Evolutionary conservation across 1,140 invertebrate species (phyloP).

Genomic region (Polyergus mexicanus): DNA sequence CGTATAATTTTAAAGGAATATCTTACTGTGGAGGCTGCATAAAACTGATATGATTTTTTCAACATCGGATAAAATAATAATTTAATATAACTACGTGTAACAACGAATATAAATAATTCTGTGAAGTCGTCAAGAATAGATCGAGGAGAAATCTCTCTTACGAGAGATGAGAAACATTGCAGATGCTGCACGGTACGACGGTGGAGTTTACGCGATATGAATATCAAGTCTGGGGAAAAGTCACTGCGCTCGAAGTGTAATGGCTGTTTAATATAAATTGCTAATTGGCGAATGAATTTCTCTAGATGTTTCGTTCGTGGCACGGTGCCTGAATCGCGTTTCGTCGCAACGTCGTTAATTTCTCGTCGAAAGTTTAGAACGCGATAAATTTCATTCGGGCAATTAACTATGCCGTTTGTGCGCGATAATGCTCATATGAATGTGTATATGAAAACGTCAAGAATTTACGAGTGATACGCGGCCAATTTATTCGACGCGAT

Average conservation of each 20-base stretch:
- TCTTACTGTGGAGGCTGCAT: too few species aligned
- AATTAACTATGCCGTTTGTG: conserved; percentile 7
- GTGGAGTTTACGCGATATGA: conserved; percentile 36
- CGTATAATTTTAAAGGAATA: neutral
- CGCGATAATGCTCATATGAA: conserved; percentile 47
- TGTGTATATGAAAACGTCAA: conserved; percentile 12
- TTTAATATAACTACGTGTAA: neutral
- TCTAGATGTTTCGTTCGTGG: neutral
- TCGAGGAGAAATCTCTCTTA: neutral
- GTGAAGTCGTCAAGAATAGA: neutral
- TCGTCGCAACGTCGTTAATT: conserved; percentile 24
- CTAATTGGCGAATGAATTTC: conserved; percentile 57
- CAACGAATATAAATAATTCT: neutral
- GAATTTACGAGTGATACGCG: conserved; percentile 50
- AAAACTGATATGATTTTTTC: neutral
- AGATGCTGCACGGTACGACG: neutral
- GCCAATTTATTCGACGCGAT: conserved; percentile 24
- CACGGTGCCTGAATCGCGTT: neutral
- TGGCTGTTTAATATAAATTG: conserved; percentile 40
- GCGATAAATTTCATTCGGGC: conserved; percentile 35
- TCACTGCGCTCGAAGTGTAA: neutral
- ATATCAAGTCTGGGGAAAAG: conserved; percentile 58
- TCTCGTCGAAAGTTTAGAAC: conserved; percentile 16
- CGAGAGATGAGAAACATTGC: conserved; percentile 3
- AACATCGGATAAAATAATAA: neutral